Evolutionary conservation across 2,888 invertebrate genomes (phyloP).

Genomic region (Habroteleia sp.): DNA sequence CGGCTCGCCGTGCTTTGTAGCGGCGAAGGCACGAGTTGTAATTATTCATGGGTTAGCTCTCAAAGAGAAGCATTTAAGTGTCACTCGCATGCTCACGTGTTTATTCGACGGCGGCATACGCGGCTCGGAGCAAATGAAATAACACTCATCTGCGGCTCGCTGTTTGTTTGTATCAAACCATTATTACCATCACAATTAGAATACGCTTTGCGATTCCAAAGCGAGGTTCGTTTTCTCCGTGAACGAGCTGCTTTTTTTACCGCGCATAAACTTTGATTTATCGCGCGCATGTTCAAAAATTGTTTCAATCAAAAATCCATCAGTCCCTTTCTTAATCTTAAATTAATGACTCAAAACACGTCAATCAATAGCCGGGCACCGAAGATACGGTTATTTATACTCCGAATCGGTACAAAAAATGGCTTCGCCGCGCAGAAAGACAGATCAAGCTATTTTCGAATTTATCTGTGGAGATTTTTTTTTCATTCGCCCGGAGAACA

Average conservation of each 20-base stretch:
- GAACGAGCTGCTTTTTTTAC: conserved; percentile 23
- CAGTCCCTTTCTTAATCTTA: conserved; percentile 57
- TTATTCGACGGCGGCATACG: conserved; percentile 31
- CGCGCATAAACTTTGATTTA: conserved; percentile 41
- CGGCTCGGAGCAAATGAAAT: conserved; percentile 39
- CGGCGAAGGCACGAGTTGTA: conserved; percentile 66
- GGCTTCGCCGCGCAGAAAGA: conserved; percentile 26
- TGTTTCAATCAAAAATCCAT: conserved; percentile 58
- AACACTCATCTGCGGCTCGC: conserved; percentile 16
- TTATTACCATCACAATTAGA: conserved; percentile 48
- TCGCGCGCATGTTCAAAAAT: conserved; percentile 45
- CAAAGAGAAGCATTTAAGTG: conserved; percentile 57
- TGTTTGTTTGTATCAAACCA: conserved; percentile 39
- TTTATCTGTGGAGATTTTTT: conserved; percentile 45
- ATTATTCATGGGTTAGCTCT: conserved; percentile 69
- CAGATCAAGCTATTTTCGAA: conserved; percentile 34
- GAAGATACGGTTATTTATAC: conserved; percentile 47
- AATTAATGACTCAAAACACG: conserved; percentile 55
- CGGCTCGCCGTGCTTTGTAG: conserved; percentile 29
- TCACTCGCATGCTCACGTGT: conserved; percentile 43
- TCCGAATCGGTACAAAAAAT: conserved; percentile 34
- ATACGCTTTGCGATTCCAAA: conserved; percentile 36
- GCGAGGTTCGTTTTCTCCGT: conserved; percentile 15
- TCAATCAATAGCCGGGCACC: conserved; percentile 50
- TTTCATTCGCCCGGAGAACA: conserved; percentile 45